Percentiles rank a stretch among this genome's conserved stretches.
phyloP scores from a whole-genome alignment of 2,797 vertebrate species.

The Vireo griseus region DNA sequence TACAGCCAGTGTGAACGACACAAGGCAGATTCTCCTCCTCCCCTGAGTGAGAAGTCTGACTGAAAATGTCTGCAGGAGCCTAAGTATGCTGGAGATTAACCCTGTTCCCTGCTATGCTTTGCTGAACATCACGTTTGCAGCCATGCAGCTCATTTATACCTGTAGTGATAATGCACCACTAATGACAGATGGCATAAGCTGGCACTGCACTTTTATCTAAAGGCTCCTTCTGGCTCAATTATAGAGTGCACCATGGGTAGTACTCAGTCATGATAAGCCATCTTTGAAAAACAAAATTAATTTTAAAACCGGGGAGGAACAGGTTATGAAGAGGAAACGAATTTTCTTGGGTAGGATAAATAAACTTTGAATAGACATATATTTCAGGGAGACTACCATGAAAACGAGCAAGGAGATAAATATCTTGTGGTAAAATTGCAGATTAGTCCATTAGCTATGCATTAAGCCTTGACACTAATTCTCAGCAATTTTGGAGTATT shows the following conservation, averaged over 20 bases:
- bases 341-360: not conserved
- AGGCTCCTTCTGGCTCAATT: not conserved
- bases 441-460: not conserved
- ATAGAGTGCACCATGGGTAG: not conserved
- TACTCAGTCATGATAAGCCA: not conserved
- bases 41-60: not conserved
- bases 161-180: not conserved
- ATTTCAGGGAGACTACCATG: not conserved
- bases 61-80: not conserved
- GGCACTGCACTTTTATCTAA: not conserved
- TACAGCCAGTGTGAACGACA: fast-evolving
- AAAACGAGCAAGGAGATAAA: not conserved
- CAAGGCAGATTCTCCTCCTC: not conserved
- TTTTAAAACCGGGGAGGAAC: not conserved
- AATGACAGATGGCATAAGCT: not conserved
- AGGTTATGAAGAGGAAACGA: not conserved
- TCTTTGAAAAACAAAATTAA: not conserved
- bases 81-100: not conserved
- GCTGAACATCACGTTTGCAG: fast-evolving
- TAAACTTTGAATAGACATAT: not conserved
- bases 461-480: not conserved
- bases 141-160: not conserved
- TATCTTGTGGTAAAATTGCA: not conserved
- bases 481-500: not conserved
- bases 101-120: fast-evolving